Conservation (phyloP, 1,140 invertebrate species). For the Planococcus citri region DNA sequence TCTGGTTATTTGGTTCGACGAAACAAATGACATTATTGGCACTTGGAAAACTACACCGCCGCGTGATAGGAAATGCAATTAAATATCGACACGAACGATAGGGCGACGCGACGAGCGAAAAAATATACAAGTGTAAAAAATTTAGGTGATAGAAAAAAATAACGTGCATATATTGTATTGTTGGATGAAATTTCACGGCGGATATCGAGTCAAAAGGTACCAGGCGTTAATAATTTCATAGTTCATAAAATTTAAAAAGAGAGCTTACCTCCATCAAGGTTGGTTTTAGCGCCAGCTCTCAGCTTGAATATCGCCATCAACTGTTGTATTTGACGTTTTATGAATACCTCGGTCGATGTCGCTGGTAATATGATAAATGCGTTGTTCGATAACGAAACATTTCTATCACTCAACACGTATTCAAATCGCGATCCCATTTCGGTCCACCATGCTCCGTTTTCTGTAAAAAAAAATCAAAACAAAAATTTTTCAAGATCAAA, state of each 20-base stretch:
- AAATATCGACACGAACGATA: too few species aligned
- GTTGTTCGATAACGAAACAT: background rate
- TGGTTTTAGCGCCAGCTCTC: background rate
- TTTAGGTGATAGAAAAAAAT: too few species aligned
- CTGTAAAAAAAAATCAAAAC: background rate
- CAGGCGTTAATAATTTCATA: background rate
- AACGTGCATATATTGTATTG: too few species aligned
- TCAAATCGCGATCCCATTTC: background rate
- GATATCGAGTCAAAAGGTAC: too few species aligned
- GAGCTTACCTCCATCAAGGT: slow-evolving; percentile 1
- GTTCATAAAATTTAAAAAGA: slow-evolving; percentile 4
- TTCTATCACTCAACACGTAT: background rate
- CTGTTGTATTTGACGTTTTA: background rate
- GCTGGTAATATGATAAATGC: background rate
- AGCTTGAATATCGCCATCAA: background rate
- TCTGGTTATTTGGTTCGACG: too few species aligned
- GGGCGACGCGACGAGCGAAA: too few species aligned
- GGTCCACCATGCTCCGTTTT: background rate
- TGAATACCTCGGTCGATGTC: background rate
- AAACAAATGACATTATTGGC: too few species aligned
- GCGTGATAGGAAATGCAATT: too few species aligned
- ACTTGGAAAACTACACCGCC: too few species aligned
- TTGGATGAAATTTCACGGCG: too few species aligned
- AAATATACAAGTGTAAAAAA: too few species aligned
- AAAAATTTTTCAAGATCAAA: too few species aligned